phyloP scores from a whole-genome alignment of 1,140 invertebrate species.

The Adoxophyes honmai region DNA sequence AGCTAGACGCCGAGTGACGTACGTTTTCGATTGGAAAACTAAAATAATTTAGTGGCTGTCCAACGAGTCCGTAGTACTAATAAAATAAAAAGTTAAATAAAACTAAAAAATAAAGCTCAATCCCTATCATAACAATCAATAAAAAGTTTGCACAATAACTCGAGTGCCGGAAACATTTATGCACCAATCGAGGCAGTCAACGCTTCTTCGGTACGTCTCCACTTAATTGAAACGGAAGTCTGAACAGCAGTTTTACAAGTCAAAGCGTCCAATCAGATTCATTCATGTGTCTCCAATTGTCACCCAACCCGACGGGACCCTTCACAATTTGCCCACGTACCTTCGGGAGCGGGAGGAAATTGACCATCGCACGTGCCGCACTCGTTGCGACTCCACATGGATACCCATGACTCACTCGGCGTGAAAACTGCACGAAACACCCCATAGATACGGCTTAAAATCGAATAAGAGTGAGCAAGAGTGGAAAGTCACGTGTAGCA shows the following conservation, averaged over 20 bases:
- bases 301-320: slow-evolving; percentile 20
- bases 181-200: neutral
- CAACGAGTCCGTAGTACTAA: too few relatives aligned
- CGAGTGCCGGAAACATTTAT: neutral
- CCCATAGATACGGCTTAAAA: neutral
- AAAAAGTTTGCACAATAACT: neutral
- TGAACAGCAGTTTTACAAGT: slow-evolving; percentile 29
- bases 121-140: too few relatives aligned
- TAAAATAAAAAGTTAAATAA: too few relatives aligned
- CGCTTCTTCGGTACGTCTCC: neutral
- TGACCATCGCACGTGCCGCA: slow-evolving; percentile 42
- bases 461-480: too few relatives aligned
- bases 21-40: too few relatives aligned
- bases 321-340: slow-evolving; percentile 29
- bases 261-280: slow-evolving; percentile 33
- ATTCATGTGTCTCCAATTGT: slow-evolving; percentile 23
- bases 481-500: slow-evolving; percentile 27
- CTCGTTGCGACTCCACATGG: slow-evolving; percentile 4
- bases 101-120: too few relatives aligned
- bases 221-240: slow-evolving; percentile 8
- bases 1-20: too few relatives aligned
- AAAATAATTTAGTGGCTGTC: too few relatives aligned
- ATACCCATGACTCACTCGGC: neutral
- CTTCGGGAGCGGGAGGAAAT: slow-evolving; percentile 35
- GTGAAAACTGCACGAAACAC: neutral